Percentiles rank a stretch among this genome's conserved stretches.
phyloP scores from a whole-genome alignment of 2,113 vertebrate genomes.

The Oncorhynchus nerka region DNA sequence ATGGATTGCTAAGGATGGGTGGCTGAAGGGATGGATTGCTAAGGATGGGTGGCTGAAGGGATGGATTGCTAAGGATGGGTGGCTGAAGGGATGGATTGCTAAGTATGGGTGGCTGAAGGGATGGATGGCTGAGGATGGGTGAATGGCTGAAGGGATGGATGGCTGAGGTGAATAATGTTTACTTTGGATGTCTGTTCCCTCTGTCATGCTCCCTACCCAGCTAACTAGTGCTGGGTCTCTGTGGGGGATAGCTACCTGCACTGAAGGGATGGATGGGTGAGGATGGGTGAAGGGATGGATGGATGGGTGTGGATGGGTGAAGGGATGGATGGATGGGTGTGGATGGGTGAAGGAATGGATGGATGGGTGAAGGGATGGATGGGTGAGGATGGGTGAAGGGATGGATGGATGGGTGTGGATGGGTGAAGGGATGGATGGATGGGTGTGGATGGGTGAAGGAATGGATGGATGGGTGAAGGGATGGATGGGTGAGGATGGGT shows the following conservation, averaged over 20 bases:
- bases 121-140: not conserved
- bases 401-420: not conserved
- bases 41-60: not conserved
- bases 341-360: not conserved
- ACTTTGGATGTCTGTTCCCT: constrained; percentile 18
- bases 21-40: too few species aligned
- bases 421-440: too few species aligned
- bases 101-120: not conserved
- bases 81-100: too few species aligned
- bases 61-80: too few species aligned
- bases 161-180: constrained; percentile 12
- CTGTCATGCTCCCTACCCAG: constrained; percentile 14
- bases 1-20: not conserved
- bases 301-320: too few species aligned
- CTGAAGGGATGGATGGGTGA: not conserved
- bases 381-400: not conserved
- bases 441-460: not conserved
- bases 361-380: not conserved
- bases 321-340: too few species aligned
- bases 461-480: too few species aligned
- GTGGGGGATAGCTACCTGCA: constrained; percentile 24
- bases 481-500: not conserved
- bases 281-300: too few species aligned
- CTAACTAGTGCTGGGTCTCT: constrained; percentile 19
- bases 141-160: too few species aligned